phyloP scores from a whole-genome alignment of 2,113 vertebrate species.

The Catharus fuscescens region DNA sequence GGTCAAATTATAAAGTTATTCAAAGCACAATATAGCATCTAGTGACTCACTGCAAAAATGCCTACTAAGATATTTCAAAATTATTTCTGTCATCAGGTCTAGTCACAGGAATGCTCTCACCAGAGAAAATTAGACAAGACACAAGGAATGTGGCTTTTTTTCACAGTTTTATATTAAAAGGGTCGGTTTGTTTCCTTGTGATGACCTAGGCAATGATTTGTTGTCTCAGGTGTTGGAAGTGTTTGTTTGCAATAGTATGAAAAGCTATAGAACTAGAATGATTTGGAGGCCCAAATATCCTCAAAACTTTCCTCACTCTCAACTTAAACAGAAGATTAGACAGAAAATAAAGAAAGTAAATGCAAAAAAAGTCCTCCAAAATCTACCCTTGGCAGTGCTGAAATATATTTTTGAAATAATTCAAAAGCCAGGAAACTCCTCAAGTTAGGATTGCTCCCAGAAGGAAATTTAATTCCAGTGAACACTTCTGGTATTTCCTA shows the following conservation, averaged over 20 bases:
- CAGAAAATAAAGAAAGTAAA: background rate
- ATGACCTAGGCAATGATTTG: background rate
- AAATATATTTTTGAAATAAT: slow-evolving; percentile 50
- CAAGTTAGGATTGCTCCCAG: slow-evolving; percentile 60
- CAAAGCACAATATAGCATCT: background rate
- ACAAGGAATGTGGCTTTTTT: background rate
- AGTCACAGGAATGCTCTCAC: background rate
- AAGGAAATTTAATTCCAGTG: slow-evolving; percentile 57
- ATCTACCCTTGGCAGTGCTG: background rate
- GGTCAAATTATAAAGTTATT: background rate
- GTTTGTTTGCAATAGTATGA: background rate
- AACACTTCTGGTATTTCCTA: slow-evolving; percentile 64
- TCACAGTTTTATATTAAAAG: background rate
- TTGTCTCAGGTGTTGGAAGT: background rate
- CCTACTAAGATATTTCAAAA: background rate
- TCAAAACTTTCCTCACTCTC: background rate
- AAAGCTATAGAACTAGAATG: background rate
- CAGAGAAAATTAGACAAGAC: background rate
- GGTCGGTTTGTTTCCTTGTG: background rate
- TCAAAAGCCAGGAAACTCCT: slow-evolving; percentile 59
- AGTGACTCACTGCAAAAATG: background rate
- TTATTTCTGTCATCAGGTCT: background rate
- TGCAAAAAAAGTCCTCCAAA: background rate
- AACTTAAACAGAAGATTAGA: background rate
- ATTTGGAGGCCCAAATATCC: background rate